Conservation (phyloP, 2,113 vertebrate species). For the Otolemur garnettii region DNA sequence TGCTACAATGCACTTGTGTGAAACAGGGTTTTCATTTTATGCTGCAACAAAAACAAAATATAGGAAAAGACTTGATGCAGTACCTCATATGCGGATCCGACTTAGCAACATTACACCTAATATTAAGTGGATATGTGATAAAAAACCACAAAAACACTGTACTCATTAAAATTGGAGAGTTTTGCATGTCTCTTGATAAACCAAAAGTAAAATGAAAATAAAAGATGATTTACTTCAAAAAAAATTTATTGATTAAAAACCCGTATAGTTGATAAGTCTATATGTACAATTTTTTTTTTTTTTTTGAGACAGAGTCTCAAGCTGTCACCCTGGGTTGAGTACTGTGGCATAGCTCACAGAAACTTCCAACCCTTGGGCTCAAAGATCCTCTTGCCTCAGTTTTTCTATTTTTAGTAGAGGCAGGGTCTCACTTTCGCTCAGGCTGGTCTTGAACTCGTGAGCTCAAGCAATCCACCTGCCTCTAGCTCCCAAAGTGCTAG, state of each 20-base stretch:
- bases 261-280: not conserved
- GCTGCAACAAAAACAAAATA: constrained; percentile 82
- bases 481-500: too few species aligned
- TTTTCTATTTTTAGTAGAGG: too few species aligned
- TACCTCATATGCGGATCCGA: constrained; percentile 77
- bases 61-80: constrained; percentile 80
- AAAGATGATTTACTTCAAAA: constrained; percentile 71
- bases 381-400: too few species aligned
- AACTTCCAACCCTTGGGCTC: too few species aligned
- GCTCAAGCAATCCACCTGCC: too few species aligned
- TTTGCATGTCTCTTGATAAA: constrained; percentile 77
- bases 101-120: constrained; percentile 81
- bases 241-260: not conserved
- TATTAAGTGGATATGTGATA: constrained; percentile 80
- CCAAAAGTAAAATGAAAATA: constrained; percentile 77
- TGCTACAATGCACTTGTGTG: constrained; percentile 78
- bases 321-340: too few species aligned
- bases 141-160: constrained; percentile 82
- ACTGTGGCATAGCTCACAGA: too few species aligned
- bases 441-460: too few species aligned
- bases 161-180: constrained; percentile 74
- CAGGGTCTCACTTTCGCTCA: too few species aligned
- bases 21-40: constrained; percentile 82
- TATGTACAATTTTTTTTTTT: not conserved
- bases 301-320: too few species aligned